These are phyloP conservation scores for Tricholauxania praeusta DNA, from an alignment of 2,888 invertebrate genomes.

Conservation along the genomic window DNA sequence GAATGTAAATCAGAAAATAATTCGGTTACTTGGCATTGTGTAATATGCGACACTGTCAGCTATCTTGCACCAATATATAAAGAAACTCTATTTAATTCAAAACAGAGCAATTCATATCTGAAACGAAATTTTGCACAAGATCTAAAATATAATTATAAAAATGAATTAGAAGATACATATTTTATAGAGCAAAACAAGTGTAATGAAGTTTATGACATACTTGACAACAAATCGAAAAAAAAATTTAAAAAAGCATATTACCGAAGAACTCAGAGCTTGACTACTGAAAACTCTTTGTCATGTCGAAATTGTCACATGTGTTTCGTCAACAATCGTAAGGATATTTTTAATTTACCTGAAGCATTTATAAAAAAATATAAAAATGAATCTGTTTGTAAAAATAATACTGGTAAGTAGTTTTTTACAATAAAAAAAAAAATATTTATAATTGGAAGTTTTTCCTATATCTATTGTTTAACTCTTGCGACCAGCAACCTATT, in stretches of 20 bases:
- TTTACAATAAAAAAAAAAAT: conserved; percentile 11
- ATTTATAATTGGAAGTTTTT: conserved; percentile 17
- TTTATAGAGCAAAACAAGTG: background rate
- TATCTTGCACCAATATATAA: conserved; percentile 68
- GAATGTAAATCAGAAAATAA: conserved; percentile 66
- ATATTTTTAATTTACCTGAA: conserved; percentile 64
- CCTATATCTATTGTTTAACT: background rate
- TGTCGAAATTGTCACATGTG: conserved; percentile 67
- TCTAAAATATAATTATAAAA: conserved; percentile 47
- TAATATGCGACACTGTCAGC: conserved; percentile 68
- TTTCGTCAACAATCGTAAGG: conserved; percentile 67
- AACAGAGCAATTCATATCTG: conserved; percentile 41
- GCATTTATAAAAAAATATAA: conserved; percentile 50
- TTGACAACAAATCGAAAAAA: conserved; percentile 53
- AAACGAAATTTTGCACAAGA: background rate
- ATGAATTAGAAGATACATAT: conserved; percentile 43
- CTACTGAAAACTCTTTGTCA: conserved; percentile 65
- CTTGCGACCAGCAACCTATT: no score
- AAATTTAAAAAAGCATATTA: conserved; percentile 51
- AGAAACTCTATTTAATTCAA: conserved; percentile 59
- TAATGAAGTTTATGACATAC: conserved; percentile 13
- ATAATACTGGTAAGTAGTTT: conserved; percentile 47
- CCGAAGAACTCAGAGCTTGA: conserved; percentile 66
- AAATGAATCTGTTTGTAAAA: background rate
- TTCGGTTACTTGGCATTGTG: conserved; percentile 69